Percentiles rank a stretch among this genome's conserved stretches.
These are phyloP conservation scores for Urocolius indicus DNA, from an alignment of 2,113 vertebrate genomes.

Conservation along the genomic window DNA sequence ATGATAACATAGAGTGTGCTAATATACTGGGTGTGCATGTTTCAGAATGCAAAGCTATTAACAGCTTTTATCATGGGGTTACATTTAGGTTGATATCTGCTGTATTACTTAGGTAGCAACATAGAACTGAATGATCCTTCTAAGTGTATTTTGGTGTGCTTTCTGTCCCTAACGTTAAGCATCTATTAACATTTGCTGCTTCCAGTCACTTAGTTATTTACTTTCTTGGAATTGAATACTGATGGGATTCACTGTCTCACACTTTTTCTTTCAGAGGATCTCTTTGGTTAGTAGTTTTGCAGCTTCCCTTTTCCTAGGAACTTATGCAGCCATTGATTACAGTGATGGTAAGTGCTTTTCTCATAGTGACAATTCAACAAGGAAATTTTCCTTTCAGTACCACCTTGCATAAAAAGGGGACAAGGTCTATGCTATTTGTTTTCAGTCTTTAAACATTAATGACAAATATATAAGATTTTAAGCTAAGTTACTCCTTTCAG, in stretches of 20 bases:
- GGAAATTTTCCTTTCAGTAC: background rate
- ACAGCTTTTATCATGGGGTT: background rate
- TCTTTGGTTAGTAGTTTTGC: constrained; percentile 96
- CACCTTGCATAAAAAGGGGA: background rate
- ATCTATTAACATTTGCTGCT: constrained; percentile 4
- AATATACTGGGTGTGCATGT: background rate
- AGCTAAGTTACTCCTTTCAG: background rate
- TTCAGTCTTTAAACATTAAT: background rate
- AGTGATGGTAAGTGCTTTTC: constrained; percentile 85
- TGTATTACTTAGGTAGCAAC: background rate
- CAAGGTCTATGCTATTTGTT: background rate
- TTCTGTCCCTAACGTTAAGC: background rate
- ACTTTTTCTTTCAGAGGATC: constrained; percentile 85
- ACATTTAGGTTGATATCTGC: background rate
- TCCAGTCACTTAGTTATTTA: background rate
- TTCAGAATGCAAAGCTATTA: constrained; percentile 19
- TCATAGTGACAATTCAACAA: background rate
- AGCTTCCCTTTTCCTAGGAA: constrained; percentile 91
- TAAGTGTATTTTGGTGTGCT: background rate
- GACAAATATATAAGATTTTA: background rate
- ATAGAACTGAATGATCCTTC: background rate
- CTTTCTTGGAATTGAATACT: background rate
- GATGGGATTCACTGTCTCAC: background rate
- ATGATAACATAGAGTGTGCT: background rate
- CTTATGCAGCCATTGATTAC: constrained; percentile 88